Conservation (phyloP, 2,888 invertebrate genomes). For the Augiades crinisus region DNA sequence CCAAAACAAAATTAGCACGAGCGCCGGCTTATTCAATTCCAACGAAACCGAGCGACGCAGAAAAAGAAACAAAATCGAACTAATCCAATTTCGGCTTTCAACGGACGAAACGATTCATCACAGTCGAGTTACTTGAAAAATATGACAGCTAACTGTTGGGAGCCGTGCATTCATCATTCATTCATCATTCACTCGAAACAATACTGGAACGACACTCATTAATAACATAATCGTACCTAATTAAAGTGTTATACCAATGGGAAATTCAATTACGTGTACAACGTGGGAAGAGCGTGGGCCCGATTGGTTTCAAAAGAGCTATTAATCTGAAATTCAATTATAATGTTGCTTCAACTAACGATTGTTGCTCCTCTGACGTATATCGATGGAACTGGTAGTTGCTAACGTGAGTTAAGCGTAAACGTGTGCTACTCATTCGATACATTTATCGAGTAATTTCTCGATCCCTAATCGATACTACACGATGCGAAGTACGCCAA, state of each 20-base stretch:
- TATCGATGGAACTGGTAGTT: conserved; percentile 8
- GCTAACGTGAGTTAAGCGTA: too few species aligned
- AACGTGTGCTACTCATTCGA: too few species aligned
- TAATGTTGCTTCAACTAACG: conserved; percentile 49
- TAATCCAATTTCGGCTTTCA: conserved; percentile 61
- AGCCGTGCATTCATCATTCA: conserved; percentile 14
- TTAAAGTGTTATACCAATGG: conserved; percentile 71
- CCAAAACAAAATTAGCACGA: conserved; percentile 20
- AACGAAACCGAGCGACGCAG: background rate
- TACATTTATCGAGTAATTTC: too few species aligned
- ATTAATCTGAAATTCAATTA: conserved; percentile 74
- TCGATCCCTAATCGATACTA: too few species aligned
- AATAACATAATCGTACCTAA: conserved; percentile 59
- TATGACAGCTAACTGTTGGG: conserved; percentile 54
- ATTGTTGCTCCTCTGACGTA: conserved; percentile 39
- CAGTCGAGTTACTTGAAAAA: conserved; percentile 55
- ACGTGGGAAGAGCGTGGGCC: conserved; percentile 49
- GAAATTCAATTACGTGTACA: conserved; percentile 48
- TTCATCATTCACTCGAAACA: conserved; percentile 47
- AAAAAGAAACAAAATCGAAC: conserved; percentile 43
- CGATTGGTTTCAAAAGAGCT: conserved; percentile 48
- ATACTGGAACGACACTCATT: conserved; percentile 45
- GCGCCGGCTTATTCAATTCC: conserved; percentile 18
- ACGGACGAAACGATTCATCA: conserved; percentile 57
- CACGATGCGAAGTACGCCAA: too few species aligned